A percentile compares a stretch with the other conserved stretches of the same genome.
These are phyloP conservation scores for Euleptes europaea DNA, from an alignment of 2,113 vertebrate genomes.

Conservation along the genomic window DNA sequence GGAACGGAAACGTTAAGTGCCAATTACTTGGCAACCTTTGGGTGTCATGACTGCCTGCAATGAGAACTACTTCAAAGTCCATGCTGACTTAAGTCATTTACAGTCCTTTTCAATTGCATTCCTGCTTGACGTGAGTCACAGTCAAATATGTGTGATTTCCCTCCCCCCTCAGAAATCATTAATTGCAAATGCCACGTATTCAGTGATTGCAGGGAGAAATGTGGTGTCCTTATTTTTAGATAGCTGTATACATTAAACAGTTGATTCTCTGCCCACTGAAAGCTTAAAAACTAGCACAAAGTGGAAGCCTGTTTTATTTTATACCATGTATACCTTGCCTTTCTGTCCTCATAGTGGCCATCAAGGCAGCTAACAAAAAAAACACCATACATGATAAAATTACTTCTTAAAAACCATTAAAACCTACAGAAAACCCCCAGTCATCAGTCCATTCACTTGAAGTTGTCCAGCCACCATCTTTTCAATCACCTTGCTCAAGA, in stretches of 20 bases:
- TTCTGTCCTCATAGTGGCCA: too few species aligned
- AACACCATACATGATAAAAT: too few species aligned
- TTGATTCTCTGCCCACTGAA: not conserved
- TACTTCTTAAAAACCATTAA: too few species aligned
- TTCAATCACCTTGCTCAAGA: too few species aligned
- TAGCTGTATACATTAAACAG: not conserved
- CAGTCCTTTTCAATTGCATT: constrained; percentile 49
- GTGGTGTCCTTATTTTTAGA: not conserved
- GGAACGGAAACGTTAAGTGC: not conserved
- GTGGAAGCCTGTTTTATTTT: not conserved
- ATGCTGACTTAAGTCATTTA: constrained; percentile 63
- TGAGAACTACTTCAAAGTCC: constrained; percentile 57
- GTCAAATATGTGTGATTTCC: not conserved
- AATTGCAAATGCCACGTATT: too few species aligned
- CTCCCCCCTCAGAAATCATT: too few species aligned
- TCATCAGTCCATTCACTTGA: too few species aligned
- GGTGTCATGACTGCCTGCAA: constrained; percentile 37
- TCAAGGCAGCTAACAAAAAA: too few species aligned
- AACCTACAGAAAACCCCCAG: too few species aligned
- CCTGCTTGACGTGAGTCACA: not conserved
- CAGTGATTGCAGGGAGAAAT: too few species aligned
- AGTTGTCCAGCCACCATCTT: too few species aligned
- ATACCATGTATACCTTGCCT: too few species aligned
- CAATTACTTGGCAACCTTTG: constrained; percentile 29
- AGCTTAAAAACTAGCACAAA: not conserved